Percentiles rank a stretch among this genome's conserved stretches.
Evolutionary conservation across 2,797 vertebrate genomes (phyloP).

Genomic region (Chelidonichthys spinosus): DNA sequence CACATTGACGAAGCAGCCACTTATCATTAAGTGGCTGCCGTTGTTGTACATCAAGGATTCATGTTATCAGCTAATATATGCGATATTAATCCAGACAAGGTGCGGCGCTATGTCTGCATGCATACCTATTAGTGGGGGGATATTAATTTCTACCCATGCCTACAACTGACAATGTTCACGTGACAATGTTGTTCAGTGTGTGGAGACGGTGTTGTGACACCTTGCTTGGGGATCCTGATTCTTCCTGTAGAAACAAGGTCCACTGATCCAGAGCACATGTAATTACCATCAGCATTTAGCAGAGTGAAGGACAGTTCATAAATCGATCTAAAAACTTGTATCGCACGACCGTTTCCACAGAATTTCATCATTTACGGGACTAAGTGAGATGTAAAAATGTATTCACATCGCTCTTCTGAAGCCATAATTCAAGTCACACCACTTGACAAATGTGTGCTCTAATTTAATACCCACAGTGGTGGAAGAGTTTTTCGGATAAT

Average conservation of each 20-base stretch:
- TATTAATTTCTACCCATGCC: conserved; percentile 42
- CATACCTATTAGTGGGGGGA: conserved; percentile 55
- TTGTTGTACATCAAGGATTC: conserved; percentile 75
- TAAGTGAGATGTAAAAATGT: too few species aligned
- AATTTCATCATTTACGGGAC: neutral
- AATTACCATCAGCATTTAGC: neutral
- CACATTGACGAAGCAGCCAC: conserved; percentile 75
- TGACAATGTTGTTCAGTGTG: neutral
- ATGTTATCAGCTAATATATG: conserved; percentile 79
- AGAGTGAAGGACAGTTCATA: neutral
- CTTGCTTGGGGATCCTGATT: neutral
- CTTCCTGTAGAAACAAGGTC: neutral
- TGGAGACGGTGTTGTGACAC: conserved; percentile 11
- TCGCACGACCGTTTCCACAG: accelerated
- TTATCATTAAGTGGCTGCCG: conserved; percentile 73
- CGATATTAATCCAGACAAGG: conserved; percentile 73
- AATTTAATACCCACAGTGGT: neutral
- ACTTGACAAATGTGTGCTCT: neutral
- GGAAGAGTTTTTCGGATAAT: too few species aligned
- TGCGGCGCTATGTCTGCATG: conserved; percentile 48
- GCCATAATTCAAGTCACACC: too few species aligned
- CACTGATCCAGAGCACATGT: neutral
- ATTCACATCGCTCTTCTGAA: too few species aligned
- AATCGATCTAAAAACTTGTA: neutral
- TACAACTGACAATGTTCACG: neutral